Conservation (phyloP, 2,113 vertebrate genomes). For the Mormyrus iriodes region DNA sequence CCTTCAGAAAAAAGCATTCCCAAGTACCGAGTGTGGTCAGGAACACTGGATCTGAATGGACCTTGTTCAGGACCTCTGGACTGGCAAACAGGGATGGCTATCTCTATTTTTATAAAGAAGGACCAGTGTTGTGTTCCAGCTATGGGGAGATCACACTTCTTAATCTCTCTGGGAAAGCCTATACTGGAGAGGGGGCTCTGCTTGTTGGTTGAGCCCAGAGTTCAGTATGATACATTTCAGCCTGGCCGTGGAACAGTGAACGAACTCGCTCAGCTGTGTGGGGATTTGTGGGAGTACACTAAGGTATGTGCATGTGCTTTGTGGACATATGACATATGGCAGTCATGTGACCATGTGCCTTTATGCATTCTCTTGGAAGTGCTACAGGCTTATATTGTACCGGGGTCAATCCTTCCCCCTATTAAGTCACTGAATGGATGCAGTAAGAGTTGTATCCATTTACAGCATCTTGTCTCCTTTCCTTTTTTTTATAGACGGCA, state of each 20-base stretch:
- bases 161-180: background rate
- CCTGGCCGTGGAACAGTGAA: background rate
- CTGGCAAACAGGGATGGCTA: background rate
- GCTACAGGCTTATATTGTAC: background rate
- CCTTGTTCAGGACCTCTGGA: background rate
- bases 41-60: background rate
- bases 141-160: background rate
- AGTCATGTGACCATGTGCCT: background rate
- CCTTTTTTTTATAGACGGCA: background rate
- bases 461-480: background rate
- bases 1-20: background rate
- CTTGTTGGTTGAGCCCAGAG: background rate
- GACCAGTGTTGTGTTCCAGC: background rate
- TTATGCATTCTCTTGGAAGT: background rate
- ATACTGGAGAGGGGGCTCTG: background rate
- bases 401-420: background rate
- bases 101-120: background rate
- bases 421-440: background rate
- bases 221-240: background rate
- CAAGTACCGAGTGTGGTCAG: background rate
- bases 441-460: background rate
- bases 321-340: background rate
- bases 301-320: background rate
- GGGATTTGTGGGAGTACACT: background rate
- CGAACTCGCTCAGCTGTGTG: background rate